phyloP scores from a whole-genome alignment of 2,888 invertebrate species.

The Cynaeus angustus region DNA sequence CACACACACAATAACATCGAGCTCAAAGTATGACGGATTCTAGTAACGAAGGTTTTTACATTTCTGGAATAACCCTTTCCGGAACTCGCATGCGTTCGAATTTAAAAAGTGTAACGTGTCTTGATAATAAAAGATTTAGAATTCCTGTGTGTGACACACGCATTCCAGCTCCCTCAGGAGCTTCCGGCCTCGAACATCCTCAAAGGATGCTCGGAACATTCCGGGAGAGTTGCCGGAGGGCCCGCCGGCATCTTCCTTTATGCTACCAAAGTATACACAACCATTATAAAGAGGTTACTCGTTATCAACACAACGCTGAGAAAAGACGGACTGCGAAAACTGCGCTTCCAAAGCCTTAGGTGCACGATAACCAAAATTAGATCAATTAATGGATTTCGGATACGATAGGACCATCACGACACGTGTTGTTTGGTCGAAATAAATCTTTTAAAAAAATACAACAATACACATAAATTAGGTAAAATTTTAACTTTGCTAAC shows the following conservation, averaged over 20 bases:
- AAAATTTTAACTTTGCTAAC: too few species aligned
- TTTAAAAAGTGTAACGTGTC: conserved; percentile 30
- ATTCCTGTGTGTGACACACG: conserved; percentile 52
- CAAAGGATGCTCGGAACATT: conserved; percentile 59
- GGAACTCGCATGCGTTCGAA: conserved; percentile 8
- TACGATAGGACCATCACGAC: too few species aligned
- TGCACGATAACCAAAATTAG: conserved; percentile 37
- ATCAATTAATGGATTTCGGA: conserved; percentile 37
- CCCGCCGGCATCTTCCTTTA: conserved; percentile 44
- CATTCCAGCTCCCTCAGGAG: conserved; percentile 56
- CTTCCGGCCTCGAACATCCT: conserved; percentile 55
- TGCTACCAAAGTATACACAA: conserved; percentile 31
- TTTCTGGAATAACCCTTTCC: conserved; percentile 31
- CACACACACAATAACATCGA: neutral
- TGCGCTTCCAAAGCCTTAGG: conserved; percentile 15
- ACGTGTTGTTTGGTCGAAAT: too few species aligned
- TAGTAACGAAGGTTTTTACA: conserved; percentile 21
- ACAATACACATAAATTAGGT: too few species aligned
- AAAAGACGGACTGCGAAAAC: conserved; percentile 29
- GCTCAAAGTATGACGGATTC: conserved; percentile 10
- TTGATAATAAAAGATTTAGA: conserved; percentile 38
- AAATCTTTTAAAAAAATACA: too few species aligned
- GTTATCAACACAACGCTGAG: conserved; percentile 37
- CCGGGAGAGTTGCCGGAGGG: conserved; percentile 54
- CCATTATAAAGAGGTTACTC: conserved; percentile 43